Conservation (phyloP, 2,888 invertebrate genomes). For the Sialis lutaria region DNA sequence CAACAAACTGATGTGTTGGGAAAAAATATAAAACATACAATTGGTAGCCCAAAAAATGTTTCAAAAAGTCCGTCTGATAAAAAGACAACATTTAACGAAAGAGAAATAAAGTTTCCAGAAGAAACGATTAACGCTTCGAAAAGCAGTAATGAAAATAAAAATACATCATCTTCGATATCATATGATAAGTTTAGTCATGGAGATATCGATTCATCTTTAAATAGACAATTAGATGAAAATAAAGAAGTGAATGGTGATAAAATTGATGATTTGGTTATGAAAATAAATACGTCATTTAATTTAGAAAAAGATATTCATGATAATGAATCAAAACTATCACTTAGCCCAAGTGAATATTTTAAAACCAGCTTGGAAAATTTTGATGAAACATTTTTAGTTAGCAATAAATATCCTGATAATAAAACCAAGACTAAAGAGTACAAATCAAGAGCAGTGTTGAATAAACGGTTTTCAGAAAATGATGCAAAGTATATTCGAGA, state of each 20-base stretch:
- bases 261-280: not conserved
- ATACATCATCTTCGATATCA: not conserved
- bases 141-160: not conserved
- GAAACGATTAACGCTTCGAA: not conserved
- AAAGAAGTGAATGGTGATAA: not conserved
- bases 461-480: too few relatives aligned
- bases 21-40: too few relatives aligned
- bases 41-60: too few relatives aligned
- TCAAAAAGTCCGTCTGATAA: too few relatives aligned
- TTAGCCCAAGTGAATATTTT: not conserved
- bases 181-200: not conserved
- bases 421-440: too few relatives aligned
- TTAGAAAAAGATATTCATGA: not conserved
- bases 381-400: not conserved
- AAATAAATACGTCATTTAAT: not conserved
- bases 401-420: too few relatives aligned
- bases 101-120: too few relatives aligned
- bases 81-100: too few relatives aligned
- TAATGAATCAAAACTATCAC: not conserved
- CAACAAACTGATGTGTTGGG: too few relatives aligned
- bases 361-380: not conserved
- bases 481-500: too few relatives aligned
- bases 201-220: not conserved
- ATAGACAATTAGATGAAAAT: not conserved
- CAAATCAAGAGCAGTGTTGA: too few relatives aligned